Base-by-base conservation (phyloP, 2,888 invertebrate species). In the Philhelius pedissequus region DNA sequence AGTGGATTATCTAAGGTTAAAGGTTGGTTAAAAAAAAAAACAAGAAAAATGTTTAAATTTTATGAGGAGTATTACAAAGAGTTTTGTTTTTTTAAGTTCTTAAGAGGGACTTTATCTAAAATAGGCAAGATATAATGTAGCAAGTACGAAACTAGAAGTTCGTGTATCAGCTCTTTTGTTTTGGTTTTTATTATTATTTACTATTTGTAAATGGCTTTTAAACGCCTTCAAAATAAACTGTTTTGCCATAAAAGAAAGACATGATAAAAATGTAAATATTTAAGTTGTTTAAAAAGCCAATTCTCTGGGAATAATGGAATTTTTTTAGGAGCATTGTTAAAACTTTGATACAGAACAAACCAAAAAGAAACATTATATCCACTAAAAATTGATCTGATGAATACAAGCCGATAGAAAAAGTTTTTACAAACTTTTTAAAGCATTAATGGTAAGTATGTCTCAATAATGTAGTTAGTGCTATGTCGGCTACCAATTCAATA, bases 151-250 rank as follows among this genome's bases (percentile, higher is more conserved):
- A 38, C 58, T 25, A 35, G 13, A 43, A 62, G 62, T 43, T 62
- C 62, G 62, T 62, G 62, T 43, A 43, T 43, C 43, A 62, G 62
- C 13, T 62, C 27, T 62, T 62, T 62, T 43, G 62, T 62, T 62
- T 62, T 5, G 9, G 1, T 56, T 56, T 20, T 22, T 11, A n/a
- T 35, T 20, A 20, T 9, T 18, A 15, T 32, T 0, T 11, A 30
- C 18, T 54, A 18, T 32, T 20, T 11, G 15, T 30, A 30, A 52
- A 52, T 30, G 4, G 52, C 2, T 9, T 52, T 52, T 0, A 30
- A 30, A 52, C 9, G 27, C 15, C 30, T 52, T 9, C 0, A 15
- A 52, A 52, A 4, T n/a, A 3, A 25, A 48, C n/a, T 25, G n/a
- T 48, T 48, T 22, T 7, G 13, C 7, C 9, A 45, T 4, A 11